phyloP scores from a whole-genome alignment of 2,797 vertebrate species.

The Rhynchotus rufescens region DNA sequence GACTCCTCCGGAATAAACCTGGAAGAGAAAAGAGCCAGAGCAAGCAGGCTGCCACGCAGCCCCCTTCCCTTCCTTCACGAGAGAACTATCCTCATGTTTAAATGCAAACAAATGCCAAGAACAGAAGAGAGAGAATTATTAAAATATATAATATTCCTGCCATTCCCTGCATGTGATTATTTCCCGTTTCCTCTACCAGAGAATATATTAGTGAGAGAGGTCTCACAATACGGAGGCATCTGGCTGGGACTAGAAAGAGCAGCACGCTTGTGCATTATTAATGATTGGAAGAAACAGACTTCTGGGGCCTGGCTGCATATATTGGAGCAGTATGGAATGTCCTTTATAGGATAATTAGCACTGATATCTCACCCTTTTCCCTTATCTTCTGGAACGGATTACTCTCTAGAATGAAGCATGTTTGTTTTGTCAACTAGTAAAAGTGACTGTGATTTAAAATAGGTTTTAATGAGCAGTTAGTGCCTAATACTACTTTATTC shows the following conservation, averaged over 20 bases:
- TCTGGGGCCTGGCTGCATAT: neutral
- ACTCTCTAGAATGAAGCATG: neutral
- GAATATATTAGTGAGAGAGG: constrained; percentile 3
- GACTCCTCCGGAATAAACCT: neutral
- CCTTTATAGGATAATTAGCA: constrained; percentile 18
- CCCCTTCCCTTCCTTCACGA: neutral
- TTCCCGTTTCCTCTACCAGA: constrained; percentile 20
- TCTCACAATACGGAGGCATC: constrained; percentile 48
- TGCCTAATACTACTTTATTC: neutral
- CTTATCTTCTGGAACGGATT: constrained; percentile 33
- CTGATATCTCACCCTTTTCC: constrained; percentile 25
- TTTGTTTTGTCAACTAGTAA: constrained; percentile 32
- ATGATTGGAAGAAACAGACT: constrained; percentile 19
- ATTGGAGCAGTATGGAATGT: neutral
- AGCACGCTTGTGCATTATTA: constrained; percentile 57
- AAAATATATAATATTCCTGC: neutral
- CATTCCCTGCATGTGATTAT: constrained; percentile 1
- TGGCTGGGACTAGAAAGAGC: constrained; percentile 43
- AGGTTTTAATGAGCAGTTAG: neutral
- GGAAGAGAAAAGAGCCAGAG: neutral
- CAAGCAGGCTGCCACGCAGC: neutral
- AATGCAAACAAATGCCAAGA: constrained; percentile 23
- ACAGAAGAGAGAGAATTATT: neutral
- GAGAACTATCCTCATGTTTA: neutral
- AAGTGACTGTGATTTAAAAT: constrained; percentile 8